Conservation (phyloP, 2,888 invertebrate species). For the Crossocerus cetratus region DNA sequence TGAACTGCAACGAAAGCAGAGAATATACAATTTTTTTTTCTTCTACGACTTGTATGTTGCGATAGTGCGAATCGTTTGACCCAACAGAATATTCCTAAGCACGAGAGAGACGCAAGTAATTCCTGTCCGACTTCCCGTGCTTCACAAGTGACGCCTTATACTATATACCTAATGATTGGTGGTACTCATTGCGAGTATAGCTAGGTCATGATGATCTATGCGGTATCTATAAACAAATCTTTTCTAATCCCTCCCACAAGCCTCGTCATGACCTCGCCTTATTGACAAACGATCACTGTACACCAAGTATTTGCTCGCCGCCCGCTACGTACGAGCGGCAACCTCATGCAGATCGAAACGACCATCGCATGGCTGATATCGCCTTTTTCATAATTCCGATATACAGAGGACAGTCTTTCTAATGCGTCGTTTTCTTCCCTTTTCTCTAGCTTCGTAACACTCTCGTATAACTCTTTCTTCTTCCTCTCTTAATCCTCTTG, state of each 20-base stretch:
- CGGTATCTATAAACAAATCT: constrained; percentile 60
- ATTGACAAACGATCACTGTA: constrained; percentile 57
- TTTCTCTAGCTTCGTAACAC: constrained; percentile 14
- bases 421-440: constrained; percentile 24
- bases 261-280: constrained; percentile 51
- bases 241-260: constrained; percentile 47
- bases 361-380: constrained; percentile 34
- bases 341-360: constrained; percentile 43
- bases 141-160: constrained; percentile 61
- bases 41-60: constrained; percentile 47
- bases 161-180: constrained; percentile 58
- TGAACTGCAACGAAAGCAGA: constrained; percentile 70
- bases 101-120: constrained; percentile 25
- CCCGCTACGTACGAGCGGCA: constrained; percentile 42
- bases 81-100: constrained; percentile 53
- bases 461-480: neutral
- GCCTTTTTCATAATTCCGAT: constrained; percentile 32
- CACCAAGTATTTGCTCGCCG: constrained; percentile 48
- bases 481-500: neutral
- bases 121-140: constrained; percentile 49
- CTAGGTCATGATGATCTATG: constrained; percentile 58
- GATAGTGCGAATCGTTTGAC: constrained; percentile 44
- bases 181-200: constrained; percentile 55
- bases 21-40: constrained; percentile 70
- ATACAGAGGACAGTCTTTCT: constrained; percentile 43